Evolutionary conservation across 92 coral and sea anemone genomes (phyloP).

Genomic region (Galaxea fascicularis): DNA sequence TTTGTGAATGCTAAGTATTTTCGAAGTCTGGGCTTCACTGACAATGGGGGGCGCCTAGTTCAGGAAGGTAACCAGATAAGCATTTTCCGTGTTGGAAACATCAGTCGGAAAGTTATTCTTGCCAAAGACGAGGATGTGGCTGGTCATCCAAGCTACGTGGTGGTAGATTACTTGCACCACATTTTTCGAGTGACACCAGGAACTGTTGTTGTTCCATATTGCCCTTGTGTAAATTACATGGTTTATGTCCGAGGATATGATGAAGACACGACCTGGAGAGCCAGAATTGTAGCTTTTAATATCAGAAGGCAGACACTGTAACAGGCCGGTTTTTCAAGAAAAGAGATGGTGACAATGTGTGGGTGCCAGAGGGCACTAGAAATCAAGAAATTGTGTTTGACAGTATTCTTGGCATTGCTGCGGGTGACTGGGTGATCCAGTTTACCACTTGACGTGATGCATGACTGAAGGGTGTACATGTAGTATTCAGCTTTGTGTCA

Average conservation of each 20-base stretch:
- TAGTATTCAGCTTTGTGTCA: constrained; percentile 9
- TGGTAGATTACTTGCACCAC: constrained; percentile 60
- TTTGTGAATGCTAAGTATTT: constrained; percentile 33
- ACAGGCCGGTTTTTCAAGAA: constrained; percentile 46
- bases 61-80: constrained; percentile 38
- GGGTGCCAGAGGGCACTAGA: constrained; percentile 60
- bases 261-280: constrained; percentile 46
- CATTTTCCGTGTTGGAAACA: constrained; percentile 35
- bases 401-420: constrained; percentile 55
- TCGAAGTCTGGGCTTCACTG: constrained; percentile 48
- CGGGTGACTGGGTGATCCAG: constrained; percentile 44
- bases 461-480: not conserved
- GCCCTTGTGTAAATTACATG: constrained; percentile 60
- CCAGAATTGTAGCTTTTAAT: constrained; percentile 34
- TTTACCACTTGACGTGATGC: constrained; percentile 14
- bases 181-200: constrained; percentile 62
- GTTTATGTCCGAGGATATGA: constrained; percentile 47
- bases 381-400: constrained; percentile 48
- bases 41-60: constrained; percentile 43
- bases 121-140: constrained; percentile 40
- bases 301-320: constrained; percentile 11
- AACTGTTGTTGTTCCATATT: constrained; percentile 67
- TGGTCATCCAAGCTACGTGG: constrained; percentile 38
- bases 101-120: constrained; percentile 68
- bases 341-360: constrained; percentile 32